Conservation (phyloP, 2,888 invertebrate genomes). For the Chaitophorus viminalis region DNA sequence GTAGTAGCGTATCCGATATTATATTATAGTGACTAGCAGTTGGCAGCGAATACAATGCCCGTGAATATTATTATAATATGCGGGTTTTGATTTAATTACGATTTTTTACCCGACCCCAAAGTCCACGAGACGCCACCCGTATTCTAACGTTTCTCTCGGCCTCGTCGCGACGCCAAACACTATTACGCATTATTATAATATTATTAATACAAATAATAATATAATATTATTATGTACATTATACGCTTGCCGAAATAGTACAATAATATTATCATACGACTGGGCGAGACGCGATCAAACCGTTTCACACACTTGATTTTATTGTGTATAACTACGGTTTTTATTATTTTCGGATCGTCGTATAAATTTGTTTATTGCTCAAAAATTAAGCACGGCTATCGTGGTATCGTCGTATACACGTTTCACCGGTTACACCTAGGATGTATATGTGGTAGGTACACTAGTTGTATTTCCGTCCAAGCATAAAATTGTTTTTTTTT, state of each 20-base stretch:
- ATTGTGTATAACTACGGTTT: not conserved
- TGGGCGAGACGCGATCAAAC: not conserved
- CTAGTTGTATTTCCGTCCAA: too few relatives aligned
- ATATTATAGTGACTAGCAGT: not conserved
- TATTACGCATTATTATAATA: not conserved
- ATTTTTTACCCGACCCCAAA: not conserved
- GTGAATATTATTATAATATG: constrained; percentile 5
- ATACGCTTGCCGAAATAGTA: not conserved
- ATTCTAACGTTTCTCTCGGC: not conserved
- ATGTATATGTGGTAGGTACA: too few relatives aligned
- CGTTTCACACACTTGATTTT: too few relatives aligned
- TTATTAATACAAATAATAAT: too few relatives aligned
- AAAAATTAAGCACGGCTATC: too few relatives aligned
- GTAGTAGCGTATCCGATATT: not conserved
- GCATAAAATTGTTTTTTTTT: too few relatives aligned
- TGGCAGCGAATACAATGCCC: not conserved
- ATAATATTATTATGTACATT: not conserved
- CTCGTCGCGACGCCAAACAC: not conserved
- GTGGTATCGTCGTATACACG: too few relatives aligned
- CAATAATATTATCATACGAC: too few relatives aligned
- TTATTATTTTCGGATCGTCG: not conserved
- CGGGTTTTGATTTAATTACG: constrained; percentile 22
- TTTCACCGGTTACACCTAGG: too few relatives aligned
- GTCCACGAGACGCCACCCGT: not conserved
- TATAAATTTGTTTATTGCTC: too few relatives aligned